These are phyloP conservation scores for Diceros bicornis DNA, from an alignment of 2,797 vertebrate genomes.

Conservation along the genomic window DNA sequence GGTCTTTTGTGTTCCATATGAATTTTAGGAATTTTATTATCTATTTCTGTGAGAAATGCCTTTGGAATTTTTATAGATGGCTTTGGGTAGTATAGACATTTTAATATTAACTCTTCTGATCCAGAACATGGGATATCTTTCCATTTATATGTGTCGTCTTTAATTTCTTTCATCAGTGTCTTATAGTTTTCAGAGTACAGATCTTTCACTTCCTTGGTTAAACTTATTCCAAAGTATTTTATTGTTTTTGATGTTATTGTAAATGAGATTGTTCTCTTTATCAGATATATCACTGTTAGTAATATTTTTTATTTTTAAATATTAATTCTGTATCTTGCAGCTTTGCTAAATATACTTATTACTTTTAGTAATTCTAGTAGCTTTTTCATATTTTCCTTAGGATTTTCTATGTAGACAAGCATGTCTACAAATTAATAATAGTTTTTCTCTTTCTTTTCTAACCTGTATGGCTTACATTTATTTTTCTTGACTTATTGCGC, in stretches of 20 bases:
- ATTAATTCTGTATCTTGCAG: not conserved
- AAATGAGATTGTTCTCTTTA: not conserved
- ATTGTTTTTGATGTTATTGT: not conserved
- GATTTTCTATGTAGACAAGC: not conserved
- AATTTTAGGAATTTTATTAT: not conserved
- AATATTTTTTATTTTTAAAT: slow-evolving; percentile 14
- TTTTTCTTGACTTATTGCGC: not conserved
- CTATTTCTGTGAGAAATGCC: not conserved
- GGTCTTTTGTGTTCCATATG: not conserved
- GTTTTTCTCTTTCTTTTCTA: slow-evolving; percentile 13
- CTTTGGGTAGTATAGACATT: not conserved
- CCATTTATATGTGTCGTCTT: not conserved
- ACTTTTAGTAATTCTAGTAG: not conserved
- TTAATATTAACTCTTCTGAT: not conserved
- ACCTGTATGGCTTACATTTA: not conserved
- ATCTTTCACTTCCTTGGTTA: not conserved
- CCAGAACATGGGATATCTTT: not conserved
- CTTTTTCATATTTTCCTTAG: not conserved
- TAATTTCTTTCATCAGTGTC: not conserved
- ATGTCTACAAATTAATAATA: not conserved
- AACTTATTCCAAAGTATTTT: not conserved
- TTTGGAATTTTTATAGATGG: not conserved
- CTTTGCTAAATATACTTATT: not conserved
- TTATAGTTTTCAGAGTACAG: not conserved
- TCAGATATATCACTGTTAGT: not conserved